Conservation (phyloP, 2,888 invertebrate species). For the Acleris sparsana region DNA sequence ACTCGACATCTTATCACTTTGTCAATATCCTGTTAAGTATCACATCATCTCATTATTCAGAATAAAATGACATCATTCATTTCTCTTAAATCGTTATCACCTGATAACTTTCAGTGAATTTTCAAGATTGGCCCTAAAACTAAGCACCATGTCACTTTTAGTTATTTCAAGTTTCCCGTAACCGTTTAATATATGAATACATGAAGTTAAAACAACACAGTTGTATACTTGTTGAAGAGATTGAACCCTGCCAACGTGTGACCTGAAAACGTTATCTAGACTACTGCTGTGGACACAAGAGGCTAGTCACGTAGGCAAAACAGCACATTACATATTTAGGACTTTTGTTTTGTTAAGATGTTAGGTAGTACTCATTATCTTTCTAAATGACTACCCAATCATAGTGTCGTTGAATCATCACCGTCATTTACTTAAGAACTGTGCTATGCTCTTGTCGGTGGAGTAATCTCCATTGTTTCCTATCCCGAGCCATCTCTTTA, state of each 20-base stretch:
- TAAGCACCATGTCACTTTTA: background rate
- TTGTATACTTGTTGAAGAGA: background rate
- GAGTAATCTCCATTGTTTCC: no score
- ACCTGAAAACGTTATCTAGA: background rate
- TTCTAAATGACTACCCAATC: no score
- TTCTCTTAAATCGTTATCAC: constrained; percentile 25
- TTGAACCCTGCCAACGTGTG: background rate
- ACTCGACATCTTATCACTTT: background rate
- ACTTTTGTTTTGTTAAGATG: no score
- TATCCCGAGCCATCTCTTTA: no score
- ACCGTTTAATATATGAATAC: background rate
- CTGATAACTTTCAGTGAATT: constrained; percentile 13
- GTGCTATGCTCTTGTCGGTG: no score
- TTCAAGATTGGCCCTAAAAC: background rate
- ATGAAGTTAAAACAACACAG: background rate
- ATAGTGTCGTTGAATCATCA: no score
- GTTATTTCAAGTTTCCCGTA: background rate
- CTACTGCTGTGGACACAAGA: background rate
- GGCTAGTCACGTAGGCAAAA: background rate
- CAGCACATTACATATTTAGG: background rate
- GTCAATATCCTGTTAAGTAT: constrained; percentile 9
- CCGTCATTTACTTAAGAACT: no score
- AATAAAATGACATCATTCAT: constrained; percentile 21
- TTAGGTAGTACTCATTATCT: no score
- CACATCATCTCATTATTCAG: background rate